Evolutionary conservation across 2,797 vertebrate species (phyloP).

Genomic region (Acanthurus tractus): DNA sequence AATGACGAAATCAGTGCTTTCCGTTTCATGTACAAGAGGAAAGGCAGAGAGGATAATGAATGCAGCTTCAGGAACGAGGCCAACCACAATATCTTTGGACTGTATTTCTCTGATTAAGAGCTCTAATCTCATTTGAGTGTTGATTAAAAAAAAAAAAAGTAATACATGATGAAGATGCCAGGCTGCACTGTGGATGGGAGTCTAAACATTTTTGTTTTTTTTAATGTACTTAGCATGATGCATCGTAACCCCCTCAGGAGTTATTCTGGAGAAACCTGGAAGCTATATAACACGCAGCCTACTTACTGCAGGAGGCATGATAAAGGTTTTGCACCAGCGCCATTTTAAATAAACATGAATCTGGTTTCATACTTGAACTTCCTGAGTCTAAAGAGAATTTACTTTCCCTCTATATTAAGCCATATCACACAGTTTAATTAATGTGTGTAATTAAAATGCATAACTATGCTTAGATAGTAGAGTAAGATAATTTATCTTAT

Average conservation of each 20-base stretch:
- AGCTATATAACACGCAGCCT: not conserved
- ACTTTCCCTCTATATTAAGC: not conserved
- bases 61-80: not conserved
- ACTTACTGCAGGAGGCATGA: not conserved
- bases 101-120: slow-evolving; percentile 18
- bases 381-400: slow-evolving; percentile 1
- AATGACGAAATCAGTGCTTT: slow-evolving; percentile 23
- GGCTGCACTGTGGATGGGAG: too few species aligned
- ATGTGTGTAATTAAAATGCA: not conserved
- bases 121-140: slow-evolving; percentile 1
- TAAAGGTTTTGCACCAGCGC: not conserved
- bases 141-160: not conserved
- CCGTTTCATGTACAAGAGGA: slow-evolving; percentile 12
- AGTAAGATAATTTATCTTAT: too few species aligned
- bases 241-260: not conserved
- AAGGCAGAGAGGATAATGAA: not conserved
- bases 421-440: not conserved
- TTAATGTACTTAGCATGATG: not conserved
- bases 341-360: slow-evolving; percentile 7
- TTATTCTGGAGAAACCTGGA: not conserved
- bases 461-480: too few species aligned
- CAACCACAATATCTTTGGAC: not conserved
- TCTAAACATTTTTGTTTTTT: slow-evolving; percentile 3
- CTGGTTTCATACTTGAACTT: slow-evolving; percentile 1
- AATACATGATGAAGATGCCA: not conserved